Evolutionary conservation across 2,888 invertebrate species (phyloP), one percentile per base, ranked within the genome.

Genomic region (Trissoscelio sp.): DNA sequence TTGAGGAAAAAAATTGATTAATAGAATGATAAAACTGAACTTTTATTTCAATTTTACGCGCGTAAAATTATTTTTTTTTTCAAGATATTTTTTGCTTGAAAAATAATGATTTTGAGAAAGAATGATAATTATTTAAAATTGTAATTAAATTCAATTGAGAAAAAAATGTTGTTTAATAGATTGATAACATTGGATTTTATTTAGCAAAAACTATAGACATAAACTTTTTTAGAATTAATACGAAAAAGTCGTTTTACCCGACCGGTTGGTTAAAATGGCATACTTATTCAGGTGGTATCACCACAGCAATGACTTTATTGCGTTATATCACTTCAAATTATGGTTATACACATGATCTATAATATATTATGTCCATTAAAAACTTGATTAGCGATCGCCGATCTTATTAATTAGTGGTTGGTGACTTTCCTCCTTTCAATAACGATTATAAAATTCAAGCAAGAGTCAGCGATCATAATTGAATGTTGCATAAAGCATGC

Each of bases 251-350:
- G 51, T 16, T 64, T 55, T 18, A 28, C 9, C 46, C 60, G 60
- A 75, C 67, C 75, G 75, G 60, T 60, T 48, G 22, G 34, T 11
- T 18, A 31, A 77, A 69, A 69, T 60, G 60, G 57, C 77, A 66
- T 44, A 60, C 12, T 69, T 69, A 34, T 67, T n/a, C 42, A 31
- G 22, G 18, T 39, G 48, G 51, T 69, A 62, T 60, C 62, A 62
- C 60, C 55, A 14, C 53, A 37, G 67, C 55, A 79, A 79, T 51
- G 72, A 51, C 72, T 72, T 72, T 66, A 78, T 78, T 78, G 70
- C 78, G 78, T 78, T 78, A 79, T 79, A 79, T 79, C 78, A 79
- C 58, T 72, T 79, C 78, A 44, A 48, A 64, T 79, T 79, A 72
- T 58, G 66, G 66, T 72, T 48, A n/a, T 51, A 51, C 28, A 14